Percentiles rank a stretch among this genome's conserved stretches.
phyloP scores from a whole-genome alignment of 2,888 invertebrate genomes.

The Octodonta nipae region DNA sequence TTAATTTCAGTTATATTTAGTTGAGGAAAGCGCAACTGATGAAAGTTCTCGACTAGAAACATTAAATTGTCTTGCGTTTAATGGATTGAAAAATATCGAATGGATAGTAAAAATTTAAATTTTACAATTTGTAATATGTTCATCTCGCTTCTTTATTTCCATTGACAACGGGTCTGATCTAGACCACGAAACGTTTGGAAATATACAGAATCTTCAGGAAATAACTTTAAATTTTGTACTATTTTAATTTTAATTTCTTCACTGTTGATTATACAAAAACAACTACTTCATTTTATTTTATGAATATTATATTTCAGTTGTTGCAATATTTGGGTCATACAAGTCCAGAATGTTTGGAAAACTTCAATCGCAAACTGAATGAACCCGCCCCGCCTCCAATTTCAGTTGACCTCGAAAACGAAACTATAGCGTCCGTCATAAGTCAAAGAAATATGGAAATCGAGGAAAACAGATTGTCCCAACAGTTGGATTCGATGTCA shows the following conservation, averaged over 20 bases:
- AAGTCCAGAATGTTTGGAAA: conserved; percentile 73
- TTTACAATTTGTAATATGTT: conserved; percentile 1
- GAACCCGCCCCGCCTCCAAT: conserved; percentile 64
- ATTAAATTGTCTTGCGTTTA: too few relatives aligned
- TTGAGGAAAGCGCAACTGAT: too few relatives aligned
- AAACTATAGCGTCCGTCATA: conserved; percentile 71
- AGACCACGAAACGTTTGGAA: too few relatives aligned
- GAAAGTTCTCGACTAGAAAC: too few relatives aligned
- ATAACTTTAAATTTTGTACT: conserved; percentile 3
- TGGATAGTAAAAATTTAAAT: too few relatives aligned
- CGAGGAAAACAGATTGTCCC: conserved; percentile 41
- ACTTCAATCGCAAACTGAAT: conserved; percentile 57
- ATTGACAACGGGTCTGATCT: too few relatives aligned
- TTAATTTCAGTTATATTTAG: too few relatives aligned
- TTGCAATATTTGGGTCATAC: conserved; percentile 82
- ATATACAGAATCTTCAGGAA: too few relatives aligned
- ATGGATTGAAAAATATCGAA: too few relatives aligned
- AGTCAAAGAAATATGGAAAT: conserved; percentile 75
- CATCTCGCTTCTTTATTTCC: background rate
- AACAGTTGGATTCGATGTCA: conserved; percentile 27
- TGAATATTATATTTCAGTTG: conserved; percentile 41
- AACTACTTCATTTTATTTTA: conserved; percentile 3
- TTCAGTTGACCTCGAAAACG: conserved; percentile 64
- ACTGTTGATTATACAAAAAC: too few relatives aligned
- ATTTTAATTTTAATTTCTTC: too few relatives aligned